phyloP scores from a whole-genome alignment of 1,140 invertebrate genomes.

The Calosoma granatense region DNA sequence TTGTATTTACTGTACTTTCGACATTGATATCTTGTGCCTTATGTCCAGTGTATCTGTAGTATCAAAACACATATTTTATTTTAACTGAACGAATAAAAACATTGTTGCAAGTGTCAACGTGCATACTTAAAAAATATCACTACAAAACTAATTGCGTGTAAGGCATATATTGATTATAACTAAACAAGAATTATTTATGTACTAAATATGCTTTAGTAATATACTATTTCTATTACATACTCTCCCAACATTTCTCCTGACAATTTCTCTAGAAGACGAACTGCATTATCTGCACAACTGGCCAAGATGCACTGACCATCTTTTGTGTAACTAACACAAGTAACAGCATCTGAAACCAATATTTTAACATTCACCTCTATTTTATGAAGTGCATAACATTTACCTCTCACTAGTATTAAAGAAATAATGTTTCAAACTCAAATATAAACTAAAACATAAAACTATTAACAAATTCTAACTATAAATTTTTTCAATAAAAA shows the following conservation, averaged over 20 bases:
- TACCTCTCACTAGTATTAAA: no score
- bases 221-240: conserved; percentile 28
- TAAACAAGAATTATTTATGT: no score
- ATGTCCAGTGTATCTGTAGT: conserved; percentile 64
- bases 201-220: no score
- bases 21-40: conserved; percentile 67
- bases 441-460: no score
- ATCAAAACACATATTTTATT: conserved; percentile 15
- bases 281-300: conserved; percentile 67
- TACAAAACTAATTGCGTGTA: no score
- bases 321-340: conserved; percentile 62
- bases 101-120: no score
- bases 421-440: no score
- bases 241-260: conserved; percentile 71
- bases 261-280: conserved; percentile 83
- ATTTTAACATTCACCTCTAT: conserved; percentile 9
- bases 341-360: conserved; percentile 52
- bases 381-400: no score
- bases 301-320: conserved; percentile 81
- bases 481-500: no score
- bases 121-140: no score
- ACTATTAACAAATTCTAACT: no score
- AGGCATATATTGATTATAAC: no score
- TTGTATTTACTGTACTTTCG: conserved; percentile 73
- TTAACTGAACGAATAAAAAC: conserved; percentile 14